Evolutionary conservation across 1,140 invertebrate species (phyloP).

Genomic region (Panagrolaimus sp.): DNA sequence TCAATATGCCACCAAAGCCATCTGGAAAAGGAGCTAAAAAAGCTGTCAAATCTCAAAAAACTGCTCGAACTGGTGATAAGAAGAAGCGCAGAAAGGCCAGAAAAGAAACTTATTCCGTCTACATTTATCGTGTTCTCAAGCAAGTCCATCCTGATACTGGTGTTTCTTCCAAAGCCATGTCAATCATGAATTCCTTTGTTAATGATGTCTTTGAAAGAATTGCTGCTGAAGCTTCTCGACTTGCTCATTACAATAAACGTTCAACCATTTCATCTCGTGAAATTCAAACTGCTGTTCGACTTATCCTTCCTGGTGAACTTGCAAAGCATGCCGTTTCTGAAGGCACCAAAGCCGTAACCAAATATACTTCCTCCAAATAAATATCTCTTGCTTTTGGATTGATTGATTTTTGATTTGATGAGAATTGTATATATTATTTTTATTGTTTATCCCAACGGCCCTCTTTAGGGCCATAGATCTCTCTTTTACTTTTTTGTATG

Average conservation of each 20-base stretch:
- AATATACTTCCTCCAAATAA: conserved; percentile 60
- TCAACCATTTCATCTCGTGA: conserved; percentile 65
- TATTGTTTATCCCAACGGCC: background rate
- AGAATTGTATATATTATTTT: too few species aligned
- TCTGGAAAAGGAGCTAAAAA: conserved; percentile 47
- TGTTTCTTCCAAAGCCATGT: conserved; percentile 64
- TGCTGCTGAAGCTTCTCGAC: conserved; percentile 58
- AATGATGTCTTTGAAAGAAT: conserved; percentile 63
- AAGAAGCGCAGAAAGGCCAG: conserved; percentile 59
- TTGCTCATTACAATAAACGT: conserved; percentile 61
- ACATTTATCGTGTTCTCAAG: conserved; percentile 50
- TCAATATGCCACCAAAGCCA: conserved; percentile 38
- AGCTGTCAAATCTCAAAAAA: conserved; percentile 45
- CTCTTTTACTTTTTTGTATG: background rate
- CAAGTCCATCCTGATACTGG: conserved; percentile 63
- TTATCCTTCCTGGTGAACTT: conserved; percentile 67
- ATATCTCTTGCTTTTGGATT: background rate
- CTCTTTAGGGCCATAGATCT: conserved; percentile 14
- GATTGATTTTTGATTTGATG: background rate
- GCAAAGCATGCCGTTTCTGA: conserved; percentile 67
- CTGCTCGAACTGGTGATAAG: conserved; percentile 26
- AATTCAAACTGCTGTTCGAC: conserved; percentile 67
- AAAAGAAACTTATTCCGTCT: conserved; percentile 55
- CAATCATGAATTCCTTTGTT: conserved; percentile 66
- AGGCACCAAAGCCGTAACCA: conserved; percentile 66